These are phyloP conservation scores for Dendroctonus ponderosae DNA, from an alignment of 1,140 invertebrate species.

Conservation along the genomic window DNA sequence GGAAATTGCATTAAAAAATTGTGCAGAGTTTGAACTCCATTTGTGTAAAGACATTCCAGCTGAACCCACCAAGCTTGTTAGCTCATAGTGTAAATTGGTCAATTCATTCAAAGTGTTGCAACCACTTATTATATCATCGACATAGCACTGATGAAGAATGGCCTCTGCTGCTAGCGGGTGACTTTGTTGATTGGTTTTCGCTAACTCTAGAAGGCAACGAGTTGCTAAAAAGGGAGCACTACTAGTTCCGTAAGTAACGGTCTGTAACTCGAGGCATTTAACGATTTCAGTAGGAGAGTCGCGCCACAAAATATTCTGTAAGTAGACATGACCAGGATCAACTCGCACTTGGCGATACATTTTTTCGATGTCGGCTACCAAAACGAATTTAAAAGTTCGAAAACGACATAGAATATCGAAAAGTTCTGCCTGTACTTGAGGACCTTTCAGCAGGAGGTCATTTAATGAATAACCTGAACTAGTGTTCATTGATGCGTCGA, in stretches of 20 bases:
- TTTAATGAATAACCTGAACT: conserved; percentile 44
- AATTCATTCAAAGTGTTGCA: conserved; percentile 8
- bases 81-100: conserved; percentile 8
- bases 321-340: conserved; percentile 7
- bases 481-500: conserved; percentile 43
- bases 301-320: conserved; percentile 18
- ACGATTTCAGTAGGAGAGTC: conserved; percentile 8
- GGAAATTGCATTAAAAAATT: background rate
- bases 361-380: conserved; percentile 20
- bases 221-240: conserved; percentile 26
- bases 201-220: conserved; percentile 18
- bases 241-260: conserved; percentile 23
- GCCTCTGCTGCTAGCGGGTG: conserved; percentile 35
- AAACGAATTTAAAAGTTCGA: conserved; percentile 6
- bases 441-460: conserved; percentile 39
- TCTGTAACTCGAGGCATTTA: conserved; percentile 18
- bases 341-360: conserved; percentile 17
- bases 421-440: conserved; percentile 24
- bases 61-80: conserved; percentile 12
- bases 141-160: conserved; percentile 28
- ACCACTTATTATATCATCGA: conserved; percentile 35
- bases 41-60: conserved; percentile 18
- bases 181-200: conserved; percentile 13
- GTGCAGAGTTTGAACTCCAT: conserved; percentile 17
- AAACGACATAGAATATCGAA: conserved; percentile 24